Evolutionary conservation across 2,888 invertebrate species (phyloP).

Genomic region (Pyrocoelia pectoralis): DNA sequence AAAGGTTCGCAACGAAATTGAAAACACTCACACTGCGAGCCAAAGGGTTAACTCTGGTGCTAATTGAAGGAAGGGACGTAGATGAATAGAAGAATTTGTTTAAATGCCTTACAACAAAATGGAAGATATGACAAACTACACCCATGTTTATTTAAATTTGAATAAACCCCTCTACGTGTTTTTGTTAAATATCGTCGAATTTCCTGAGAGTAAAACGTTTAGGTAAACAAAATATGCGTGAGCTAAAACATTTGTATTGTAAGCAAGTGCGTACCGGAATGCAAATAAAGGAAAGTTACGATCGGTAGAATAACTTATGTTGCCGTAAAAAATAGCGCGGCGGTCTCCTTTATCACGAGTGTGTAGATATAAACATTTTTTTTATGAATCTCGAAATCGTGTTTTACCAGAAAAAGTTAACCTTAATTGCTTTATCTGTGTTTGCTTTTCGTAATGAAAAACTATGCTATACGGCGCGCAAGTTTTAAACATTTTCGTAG

Average conservation of each 20-base stretch:
- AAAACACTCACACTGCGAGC: no score
- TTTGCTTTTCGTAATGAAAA: no score
- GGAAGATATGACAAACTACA: not conserved
- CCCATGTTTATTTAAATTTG: not conserved
- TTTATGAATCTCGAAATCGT: not conserved
- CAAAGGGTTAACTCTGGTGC: no score
- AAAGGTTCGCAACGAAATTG: no score
- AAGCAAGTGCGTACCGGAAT: slow-evolving; percentile 6
- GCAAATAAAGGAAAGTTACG: slow-evolving; percentile 12
- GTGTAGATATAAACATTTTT: slow-evolving; percentile 2
- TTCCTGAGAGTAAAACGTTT: slow-evolving; percentile 11
- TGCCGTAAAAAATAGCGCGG: slow-evolving; percentile 6
- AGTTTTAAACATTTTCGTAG: slow-evolving; percentile 5
- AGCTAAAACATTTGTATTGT: slow-evolving; percentile 5
- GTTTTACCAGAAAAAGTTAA: not conserved
- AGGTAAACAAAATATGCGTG: slow-evolving; percentile 11
- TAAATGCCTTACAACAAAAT: not conserved
- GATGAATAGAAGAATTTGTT: no score
- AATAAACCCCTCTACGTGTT: not conserved
- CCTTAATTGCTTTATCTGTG: not conserved
- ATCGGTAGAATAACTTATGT: slow-evolving; percentile 13
- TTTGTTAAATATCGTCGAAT: not conserved
- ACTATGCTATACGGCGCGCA: no score
- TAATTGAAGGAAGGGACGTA: no score
- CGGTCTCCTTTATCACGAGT: slow-evolving; percentile 8